Base-by-base conservation (phyloP, 2,888 invertebrate genomes). In the Nomada flava region DNA sequence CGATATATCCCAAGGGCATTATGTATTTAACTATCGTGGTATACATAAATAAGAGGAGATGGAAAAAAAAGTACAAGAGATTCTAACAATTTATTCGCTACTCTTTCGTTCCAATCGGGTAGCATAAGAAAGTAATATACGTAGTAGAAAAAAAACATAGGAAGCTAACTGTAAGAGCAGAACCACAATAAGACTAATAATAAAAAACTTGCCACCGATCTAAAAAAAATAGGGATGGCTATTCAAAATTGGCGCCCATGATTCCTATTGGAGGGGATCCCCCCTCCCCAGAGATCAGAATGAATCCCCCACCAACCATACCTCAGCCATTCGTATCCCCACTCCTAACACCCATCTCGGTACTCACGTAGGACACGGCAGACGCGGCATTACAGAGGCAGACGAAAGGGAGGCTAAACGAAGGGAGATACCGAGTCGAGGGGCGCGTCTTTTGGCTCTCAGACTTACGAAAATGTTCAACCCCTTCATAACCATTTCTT, bases 191-290 rank as follows among this genome's bases (percentile, higher is more conserved):
- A 52, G 10, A 62, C 1, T 64, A 65, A 53, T 59, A 69, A 76
- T 42, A 71, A 73, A 55, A n/a, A 83, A 44, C 44, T 2, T 36
- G 29, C 10, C 53, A 52, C 1, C 26, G 18, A 59, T 69, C 0
- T 29, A 29, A 23, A 67, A 20, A 20, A 72, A 55, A 59, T 62
- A 75, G 36, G 65, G 23, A 67, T 29, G 9, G 36, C 59, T 74
- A 67, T 90, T 90, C 77, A 50, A 88, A 90, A 84, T 83, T 90
- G 87, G 90, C 91, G 91, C 91, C 87, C 76, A 67, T 52, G 79
- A 76, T 70, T 42, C 75, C 67, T 18, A 89, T 85, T 86, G 88
- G 89, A 62, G 78, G 82, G 62, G 77, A 47, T 26, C 57, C 76
- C 82, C 74, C 83, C 88, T 86, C 85, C 62, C 65, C 76, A 69